Base-by-base conservation (phyloP, 2,888 invertebrate genomes). In the Sesia bembeciformis region DNA sequence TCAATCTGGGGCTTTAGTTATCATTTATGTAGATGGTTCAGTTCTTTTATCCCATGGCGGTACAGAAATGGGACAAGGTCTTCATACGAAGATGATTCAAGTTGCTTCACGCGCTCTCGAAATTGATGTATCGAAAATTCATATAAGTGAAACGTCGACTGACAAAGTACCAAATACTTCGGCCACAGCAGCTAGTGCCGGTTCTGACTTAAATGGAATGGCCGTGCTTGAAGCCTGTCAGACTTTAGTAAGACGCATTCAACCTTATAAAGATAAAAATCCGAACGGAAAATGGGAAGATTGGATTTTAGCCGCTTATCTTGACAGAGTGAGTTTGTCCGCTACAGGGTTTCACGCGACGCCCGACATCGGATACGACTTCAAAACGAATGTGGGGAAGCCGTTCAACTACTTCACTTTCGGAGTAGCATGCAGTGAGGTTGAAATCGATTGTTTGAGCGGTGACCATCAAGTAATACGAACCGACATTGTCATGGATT, bases 61-160 rank as follows among this genome's bases (percentile, higher is more conserved):
- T n/a, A 94, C 95, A 5, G 98, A 98, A 90, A 98, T 98, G 95
- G 98, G 98, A 0, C 98, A 98, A 86, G 98, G 98, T 1, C 87
- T 99, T 4, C 96, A 98, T 74, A 98, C 97, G 0, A 98, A 98
- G 90, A 97, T 98, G 95, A 93, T 97, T 54, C 98, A 98, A 91
- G 93, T 97, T 6, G 96, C 96, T 3, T 94, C 96, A 51, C 90
- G 93, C 59, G 91, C 90, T 0, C 84, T 97, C 7, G 93, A 91
- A 53, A 92, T 96, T 41, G 92, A 94, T 3, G 75, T 91, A 0
- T 92, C 93, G 0, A 91, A 93, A 67, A 96, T 97, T 65, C 94
- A 96, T 72, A 93, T 96, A 7, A 92, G 92, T 40, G 97, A 97
- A 77, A 96, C 96, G 0, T 83, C 95, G 0, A 97, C 97, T 0